Conservation (phyloP, 2,113 vertebrate species). For the Zonotrichia leucophrys region DNA sequence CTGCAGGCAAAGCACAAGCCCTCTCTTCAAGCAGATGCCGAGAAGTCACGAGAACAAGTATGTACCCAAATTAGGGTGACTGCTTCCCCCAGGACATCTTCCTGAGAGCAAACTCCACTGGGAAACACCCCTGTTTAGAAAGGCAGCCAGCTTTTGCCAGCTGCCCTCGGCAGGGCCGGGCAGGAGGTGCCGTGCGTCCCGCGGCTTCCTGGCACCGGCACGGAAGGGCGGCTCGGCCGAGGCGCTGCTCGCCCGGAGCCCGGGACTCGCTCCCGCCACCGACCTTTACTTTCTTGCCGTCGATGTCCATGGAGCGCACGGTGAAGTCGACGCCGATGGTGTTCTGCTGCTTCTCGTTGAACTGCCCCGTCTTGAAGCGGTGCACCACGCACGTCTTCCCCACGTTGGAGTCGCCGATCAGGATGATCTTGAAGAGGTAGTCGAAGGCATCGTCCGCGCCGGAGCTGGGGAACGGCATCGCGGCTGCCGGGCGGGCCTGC, state of each 20-base stretch:
- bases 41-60: background rate
- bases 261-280: background rate
- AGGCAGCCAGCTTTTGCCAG: background rate
- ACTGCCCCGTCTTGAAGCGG: conserved; percentile 89
- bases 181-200: background rate
- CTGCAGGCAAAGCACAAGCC: fast-evolving
- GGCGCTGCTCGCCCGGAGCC: background rate
- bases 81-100: background rate
- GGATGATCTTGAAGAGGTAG: conserved; percentile 94
- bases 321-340: conserved; percentile 97
- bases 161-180: background rate
- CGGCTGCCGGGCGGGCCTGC: background rate
- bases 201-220: background rate
- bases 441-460: conserved; percentile 85
- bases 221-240: fast-evolving
- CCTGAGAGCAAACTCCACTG: background rate
- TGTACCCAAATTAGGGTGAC: background rate
- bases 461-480: conserved; percentile 78
- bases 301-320: conserved; percentile 86
- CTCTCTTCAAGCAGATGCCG: fast-evolving
- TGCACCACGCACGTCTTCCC: conserved; percentile 96
- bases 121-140: background rate
- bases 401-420: conserved; percentile 94
- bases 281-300: conserved; percentile 94
- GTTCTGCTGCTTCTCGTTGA: conserved; percentile 87